phyloP scores from a whole-genome alignment of 2,797 vertebrate species.

The Caiman crocodilus region DNA sequence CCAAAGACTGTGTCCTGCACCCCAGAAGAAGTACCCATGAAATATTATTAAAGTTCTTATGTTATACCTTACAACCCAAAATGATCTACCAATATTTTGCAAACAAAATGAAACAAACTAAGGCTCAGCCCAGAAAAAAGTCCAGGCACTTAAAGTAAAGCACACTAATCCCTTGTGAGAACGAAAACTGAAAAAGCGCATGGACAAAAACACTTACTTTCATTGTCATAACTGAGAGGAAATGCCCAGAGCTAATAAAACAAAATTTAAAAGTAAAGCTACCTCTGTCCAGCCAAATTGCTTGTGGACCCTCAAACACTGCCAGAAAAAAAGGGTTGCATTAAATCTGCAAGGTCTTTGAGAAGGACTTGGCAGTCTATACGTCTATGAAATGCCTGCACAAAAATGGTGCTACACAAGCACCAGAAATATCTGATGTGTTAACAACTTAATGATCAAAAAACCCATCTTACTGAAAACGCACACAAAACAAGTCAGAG shows the following conservation, averaged over 20 bases:
- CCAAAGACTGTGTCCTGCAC: too few species aligned
- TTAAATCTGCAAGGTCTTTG: background rate
- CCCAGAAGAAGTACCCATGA: too few species aligned
- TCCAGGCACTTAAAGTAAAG: background rate
- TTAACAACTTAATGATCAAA: background rate
- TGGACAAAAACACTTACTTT: background rate
- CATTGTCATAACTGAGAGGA: background rate
- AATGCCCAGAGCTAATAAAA: background rate
- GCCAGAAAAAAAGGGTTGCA: background rate
- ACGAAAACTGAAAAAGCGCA: background rate
- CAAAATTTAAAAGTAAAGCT: background rate
- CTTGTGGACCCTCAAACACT: accelerated
- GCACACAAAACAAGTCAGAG: background rate
- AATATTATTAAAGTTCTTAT: background rate
- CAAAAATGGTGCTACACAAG: background rate
- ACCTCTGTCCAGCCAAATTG: background rate
- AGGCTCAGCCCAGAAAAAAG: accelerated
- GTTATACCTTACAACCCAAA: background rate
- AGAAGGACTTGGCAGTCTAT: background rate
- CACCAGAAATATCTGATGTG: accelerated
- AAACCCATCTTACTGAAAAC: background rate
- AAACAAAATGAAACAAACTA: background rate
- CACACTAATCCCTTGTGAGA: background rate
- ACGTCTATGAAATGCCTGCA: background rate
- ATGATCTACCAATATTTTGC: background rate